Conservation (phyloP, 2,797 vertebrate species). For the Peromyscus nudipes region DNA sequence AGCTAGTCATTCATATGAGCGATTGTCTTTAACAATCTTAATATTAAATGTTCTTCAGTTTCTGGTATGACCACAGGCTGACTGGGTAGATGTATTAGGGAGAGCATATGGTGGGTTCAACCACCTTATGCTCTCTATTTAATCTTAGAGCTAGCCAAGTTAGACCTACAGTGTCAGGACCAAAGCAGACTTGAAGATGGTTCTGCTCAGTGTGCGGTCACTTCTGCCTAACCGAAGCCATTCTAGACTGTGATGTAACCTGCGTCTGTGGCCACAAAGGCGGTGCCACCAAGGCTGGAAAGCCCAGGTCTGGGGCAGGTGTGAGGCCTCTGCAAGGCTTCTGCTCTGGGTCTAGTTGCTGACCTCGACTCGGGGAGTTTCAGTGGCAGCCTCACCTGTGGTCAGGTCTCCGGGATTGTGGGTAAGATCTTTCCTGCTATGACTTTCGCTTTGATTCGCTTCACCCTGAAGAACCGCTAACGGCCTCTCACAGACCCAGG, state of each 20-base stretch:
- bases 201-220: not conserved
- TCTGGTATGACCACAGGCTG: not conserved
- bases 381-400: slow-evolving; percentile 34
- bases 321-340: slow-evolving; percentile 11
- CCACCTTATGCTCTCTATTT: not conserved
- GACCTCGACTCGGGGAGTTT: slow-evolving; percentile 49
- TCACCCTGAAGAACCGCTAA: slow-evolving; percentile 57
- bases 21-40: slow-evolving; percentile 25
- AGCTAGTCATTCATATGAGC: not conserved
- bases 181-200: slow-evolving; percentile 56
- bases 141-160: not conserved
- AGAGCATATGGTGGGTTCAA: not conserved
- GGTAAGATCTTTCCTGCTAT: slow-evolving; percentile 51
- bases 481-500: slow-evolving; percentile 48
- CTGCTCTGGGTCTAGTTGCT: slow-evolving; percentile 10
- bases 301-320: not conserved
- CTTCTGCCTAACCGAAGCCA: not conserved
- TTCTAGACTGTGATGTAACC: slow-evolving; percentile 46
- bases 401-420: slow-evolving; percentile 52
- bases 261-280: not conserved
- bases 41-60: not conserved
- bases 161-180: slow-evolving; percentile 43
- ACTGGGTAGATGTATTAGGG: not conserved
- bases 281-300: not conserved
- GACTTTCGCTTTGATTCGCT: slow-evolving; percentile 79